Evolutionary conservation across 2,888 invertebrate species (phyloP).

Genomic region (Sepioteuthis lessoniana): DNA sequence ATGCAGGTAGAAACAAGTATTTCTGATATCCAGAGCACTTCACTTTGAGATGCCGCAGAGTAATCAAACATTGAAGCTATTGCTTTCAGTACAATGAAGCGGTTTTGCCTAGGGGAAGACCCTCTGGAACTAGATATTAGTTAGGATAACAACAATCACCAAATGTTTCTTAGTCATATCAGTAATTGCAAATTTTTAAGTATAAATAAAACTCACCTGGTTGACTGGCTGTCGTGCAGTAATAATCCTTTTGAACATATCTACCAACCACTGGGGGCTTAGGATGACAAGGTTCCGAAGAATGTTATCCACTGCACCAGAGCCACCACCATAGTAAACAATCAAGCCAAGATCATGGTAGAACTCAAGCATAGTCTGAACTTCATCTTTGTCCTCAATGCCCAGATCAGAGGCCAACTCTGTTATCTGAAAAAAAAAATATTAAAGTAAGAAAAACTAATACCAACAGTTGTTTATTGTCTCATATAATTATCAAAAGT

Average conservation of each 20-base stretch:
- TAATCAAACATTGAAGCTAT: no score
- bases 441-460: neutral
- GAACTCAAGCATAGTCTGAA: slow-evolving; percentile 74
- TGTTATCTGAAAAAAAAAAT: slow-evolving; percentile 64
- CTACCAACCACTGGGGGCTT: slow-evolving; percentile 75
- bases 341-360: slow-evolving; percentile 75
- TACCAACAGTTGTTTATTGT: no score
- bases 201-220: slow-evolving; percentile 57
- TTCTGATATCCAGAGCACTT: no score
- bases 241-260: slow-evolving; percentile 68
- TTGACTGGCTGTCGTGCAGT: slow-evolving; percentile 57
- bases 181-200: neutral
- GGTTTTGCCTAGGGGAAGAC: no score
- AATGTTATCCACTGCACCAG: slow-evolving; percentile 64
- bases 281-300: slow-evolving; percentile 73
- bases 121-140: no score
- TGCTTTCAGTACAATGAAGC: no score
- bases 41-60: no score
- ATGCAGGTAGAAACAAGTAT: no score
- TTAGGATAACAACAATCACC: neutral
- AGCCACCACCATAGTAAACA: slow-evolving; percentile 68
- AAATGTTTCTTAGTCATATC: neutral
- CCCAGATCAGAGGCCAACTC: slow-evolving; percentile 72
- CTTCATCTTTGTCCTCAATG: slow-evolving; percentile 68
- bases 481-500: no score